phyloP scores from a whole-genome alignment of 2,113 vertebrate species.

The Channa argus region DNA sequence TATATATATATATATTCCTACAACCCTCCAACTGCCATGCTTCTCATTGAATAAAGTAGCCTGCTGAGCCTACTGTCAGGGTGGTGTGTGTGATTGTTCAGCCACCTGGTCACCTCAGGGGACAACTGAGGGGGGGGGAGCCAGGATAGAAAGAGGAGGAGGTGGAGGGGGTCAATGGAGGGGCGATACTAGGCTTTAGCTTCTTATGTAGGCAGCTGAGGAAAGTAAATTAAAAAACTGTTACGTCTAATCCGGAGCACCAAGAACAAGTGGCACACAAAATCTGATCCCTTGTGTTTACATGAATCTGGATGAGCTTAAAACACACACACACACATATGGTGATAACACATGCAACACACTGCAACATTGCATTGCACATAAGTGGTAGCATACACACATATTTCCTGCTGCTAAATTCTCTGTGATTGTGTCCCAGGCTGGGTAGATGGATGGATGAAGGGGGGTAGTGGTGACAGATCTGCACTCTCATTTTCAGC shows the following conservation, averaged over 20 bases:
- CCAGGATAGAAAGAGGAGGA: background rate
- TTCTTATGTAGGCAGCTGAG: slow-evolving; percentile 64
- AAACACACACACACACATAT: slow-evolving; percentile 44
- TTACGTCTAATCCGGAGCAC: slow-evolving; percentile 73
- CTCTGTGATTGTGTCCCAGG: slow-evolving; percentile 61
- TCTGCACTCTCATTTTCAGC: slow-evolving; percentile 82
- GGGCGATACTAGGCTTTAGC: slow-evolving; percentile 42
- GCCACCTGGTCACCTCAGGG: slow-evolving; percentile 63
- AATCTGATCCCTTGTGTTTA: slow-evolving; percentile 76
- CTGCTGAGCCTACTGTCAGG: slow-evolving; percentile 61
- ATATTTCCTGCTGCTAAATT: slow-evolving; percentile 46
- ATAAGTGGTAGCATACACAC: slow-evolving; percentile 14
- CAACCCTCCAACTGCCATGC: slow-evolving; percentile 17
- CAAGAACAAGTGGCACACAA: slow-evolving; percentile 76
- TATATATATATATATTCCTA: slow-evolving; percentile 15
- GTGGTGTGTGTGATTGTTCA: slow-evolving; percentile 62
- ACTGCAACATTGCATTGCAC: slow-evolving; percentile 25
- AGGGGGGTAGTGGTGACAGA: slow-evolving; percentile 4
- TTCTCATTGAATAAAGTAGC: slow-evolving; percentile 75
- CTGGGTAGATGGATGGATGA: background rate
- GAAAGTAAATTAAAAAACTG: slow-evolving; percentile 79
- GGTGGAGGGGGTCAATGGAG: background rate
- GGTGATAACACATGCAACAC: slow-evolving; percentile 25
- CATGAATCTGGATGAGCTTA: slow-evolving; percentile 68
- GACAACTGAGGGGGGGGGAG: slow-evolving; percentile 18